Evolutionary conservation across 2,888 invertebrate species (phyloP).

Genomic region (Drosophila meridionalis): DNA sequence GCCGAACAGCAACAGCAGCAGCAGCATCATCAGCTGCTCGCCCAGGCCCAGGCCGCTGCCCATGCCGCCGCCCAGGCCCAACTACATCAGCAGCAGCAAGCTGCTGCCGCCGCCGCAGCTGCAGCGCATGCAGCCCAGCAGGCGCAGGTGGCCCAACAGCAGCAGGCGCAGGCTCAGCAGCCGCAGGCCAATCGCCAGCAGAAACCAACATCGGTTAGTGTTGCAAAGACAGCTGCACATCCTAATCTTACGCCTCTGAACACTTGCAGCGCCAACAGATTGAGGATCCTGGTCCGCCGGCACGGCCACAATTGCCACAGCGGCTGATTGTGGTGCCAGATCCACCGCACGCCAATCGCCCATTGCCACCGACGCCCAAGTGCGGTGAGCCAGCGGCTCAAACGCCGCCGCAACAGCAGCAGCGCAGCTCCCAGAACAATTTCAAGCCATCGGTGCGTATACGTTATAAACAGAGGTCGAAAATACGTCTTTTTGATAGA

Average conservation of each 20-base stretch:
- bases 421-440: constrained; percentile 93
- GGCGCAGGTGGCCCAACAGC: constrained; percentile 78
- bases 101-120: constrained; percentile 86
- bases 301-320: constrained; percentile 95
- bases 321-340: constrained; percentile 96
- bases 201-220: constrained; percentile 84
- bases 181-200: constrained; percentile 87
- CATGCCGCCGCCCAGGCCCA: constrained; percentile 77
- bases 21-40: constrained; percentile 81
- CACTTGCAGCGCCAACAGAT: constrained; percentile 84
- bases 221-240: background rate
- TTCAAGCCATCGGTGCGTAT: constrained; percentile 94
- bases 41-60: constrained; percentile 75
- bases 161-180: constrained; percentile 85
- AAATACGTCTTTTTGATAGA: constrained; percentile 15
- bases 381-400: constrained; percentile 81
- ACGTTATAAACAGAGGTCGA: constrained; percentile 29
- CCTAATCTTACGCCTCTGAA: constrained; percentile 15
- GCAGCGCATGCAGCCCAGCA: constrained; percentile 72
- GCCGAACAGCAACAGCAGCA: constrained; percentile 87
- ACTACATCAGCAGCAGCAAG: constrained; percentile 86
- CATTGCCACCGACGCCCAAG: constrained; percentile 85
- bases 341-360: constrained; percentile 88
- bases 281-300: constrained; percentile 94
- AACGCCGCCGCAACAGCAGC: constrained; percentile 85